These are phyloP conservation scores for Microtus montanus DNA, from an alignment of 2,113 vertebrate species.

Conservation along the genomic window DNA sequence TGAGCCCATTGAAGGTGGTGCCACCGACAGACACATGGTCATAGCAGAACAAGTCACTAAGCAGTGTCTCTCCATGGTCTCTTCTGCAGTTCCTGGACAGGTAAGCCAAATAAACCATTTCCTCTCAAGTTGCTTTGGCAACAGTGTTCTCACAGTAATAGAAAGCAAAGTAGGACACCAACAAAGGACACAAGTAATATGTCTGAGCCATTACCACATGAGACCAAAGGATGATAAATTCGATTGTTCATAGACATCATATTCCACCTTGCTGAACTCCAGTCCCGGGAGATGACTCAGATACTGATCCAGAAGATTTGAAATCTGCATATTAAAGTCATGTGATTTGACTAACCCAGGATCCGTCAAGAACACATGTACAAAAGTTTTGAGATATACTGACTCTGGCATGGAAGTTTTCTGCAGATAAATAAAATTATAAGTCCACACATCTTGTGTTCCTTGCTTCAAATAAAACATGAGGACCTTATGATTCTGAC, in stretches of 20 bases:
- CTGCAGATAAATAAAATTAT: conserved; percentile 57
- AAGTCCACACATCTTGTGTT: conserved; percentile 49
- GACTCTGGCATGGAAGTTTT: background rate
- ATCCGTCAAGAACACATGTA: background rate
- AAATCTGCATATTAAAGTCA: background rate
- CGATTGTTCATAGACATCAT: background rate
- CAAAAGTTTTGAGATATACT: background rate
- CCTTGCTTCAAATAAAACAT: conserved; percentile 63
- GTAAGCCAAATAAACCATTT: background rate
- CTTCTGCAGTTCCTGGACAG: background rate
- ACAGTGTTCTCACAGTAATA: background rate
- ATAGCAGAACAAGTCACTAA: background rate
- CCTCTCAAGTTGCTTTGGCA: background rate
- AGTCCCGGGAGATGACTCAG: background rate
- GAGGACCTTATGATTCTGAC: conserved; percentile 65
- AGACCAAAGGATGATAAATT: background rate
- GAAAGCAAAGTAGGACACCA: background rate
- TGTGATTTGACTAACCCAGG: background rate
- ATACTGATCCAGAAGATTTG: background rate
- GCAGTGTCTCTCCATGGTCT: too few species aligned
- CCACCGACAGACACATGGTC: background rate
- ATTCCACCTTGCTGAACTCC: background rate
- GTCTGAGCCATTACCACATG: background rate
- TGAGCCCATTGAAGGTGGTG: too few species aligned
- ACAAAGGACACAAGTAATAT: background rate